phyloP scores from a whole-genome alignment of 2,113 vertebrate genomes.

The Micromys minutus region DNA sequence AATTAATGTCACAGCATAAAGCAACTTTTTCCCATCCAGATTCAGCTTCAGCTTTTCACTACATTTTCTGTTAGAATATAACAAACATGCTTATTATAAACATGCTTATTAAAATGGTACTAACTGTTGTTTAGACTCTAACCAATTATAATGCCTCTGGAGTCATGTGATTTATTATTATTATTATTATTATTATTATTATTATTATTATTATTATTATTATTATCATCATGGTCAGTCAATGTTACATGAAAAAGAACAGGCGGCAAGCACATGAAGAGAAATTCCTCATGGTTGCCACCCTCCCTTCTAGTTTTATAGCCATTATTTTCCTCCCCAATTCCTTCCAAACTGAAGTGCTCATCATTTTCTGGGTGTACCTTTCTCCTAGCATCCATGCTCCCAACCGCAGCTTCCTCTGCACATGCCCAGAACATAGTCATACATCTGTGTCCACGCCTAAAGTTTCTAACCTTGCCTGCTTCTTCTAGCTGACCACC shows the following conservation, averaged over 20 bases:
- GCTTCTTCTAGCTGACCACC: background rate
- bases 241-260: constrained; percentile 12
- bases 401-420: background rate
- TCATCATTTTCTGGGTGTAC: background rate
- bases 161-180: background rate
- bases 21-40: background rate
- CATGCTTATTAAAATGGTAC: background rate
- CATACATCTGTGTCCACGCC: background rate
- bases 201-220: background rate
- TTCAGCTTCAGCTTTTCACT: background rate
- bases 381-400: background rate
- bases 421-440: background rate
- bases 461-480: background rate
- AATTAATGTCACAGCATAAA: background rate
- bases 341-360: background rate
- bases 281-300: background rate
- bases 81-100: constrained; percentile 27
- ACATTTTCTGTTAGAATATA: constrained; percentile 1
- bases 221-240: background rate
- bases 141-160: constrained; percentile 22
- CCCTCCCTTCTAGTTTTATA: background rate
- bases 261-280: background rate
- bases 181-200: background rate
- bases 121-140: constrained; percentile 11
- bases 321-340: background rate